Conservation (phyloP, 2,797 vertebrate species). For the Chelonia mydas region DNA sequence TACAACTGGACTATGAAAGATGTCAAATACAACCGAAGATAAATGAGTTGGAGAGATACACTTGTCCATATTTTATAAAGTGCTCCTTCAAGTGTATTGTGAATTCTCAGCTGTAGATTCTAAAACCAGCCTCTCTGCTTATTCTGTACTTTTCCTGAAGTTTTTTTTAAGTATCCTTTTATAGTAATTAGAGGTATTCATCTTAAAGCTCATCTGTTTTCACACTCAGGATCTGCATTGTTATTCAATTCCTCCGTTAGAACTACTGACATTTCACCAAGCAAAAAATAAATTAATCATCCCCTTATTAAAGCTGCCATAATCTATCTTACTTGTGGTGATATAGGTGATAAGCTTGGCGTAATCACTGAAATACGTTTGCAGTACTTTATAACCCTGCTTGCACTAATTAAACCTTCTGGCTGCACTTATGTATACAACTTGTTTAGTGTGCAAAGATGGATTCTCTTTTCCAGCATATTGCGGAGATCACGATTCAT, state of each 20-base stretch:
- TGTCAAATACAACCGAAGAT: not conserved
- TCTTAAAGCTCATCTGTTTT: conserved; percentile 21
- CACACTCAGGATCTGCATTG: not conserved
- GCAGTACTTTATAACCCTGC: conserved; percentile 4
- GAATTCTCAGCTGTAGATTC: not conserved
- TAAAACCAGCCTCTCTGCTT: not conserved
- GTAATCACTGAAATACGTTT: conserved; percentile 15
- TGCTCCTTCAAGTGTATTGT: not conserved
- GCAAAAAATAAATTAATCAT: conserved; percentile 59
- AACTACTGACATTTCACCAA: conserved; percentile 41
- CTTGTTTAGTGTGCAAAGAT: not conserved
- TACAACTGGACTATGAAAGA: not conserved
- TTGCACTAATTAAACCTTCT: conserved; percentile 31
- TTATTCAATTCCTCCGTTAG: conserved; percentile 31
- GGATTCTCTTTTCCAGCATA: not conserved
- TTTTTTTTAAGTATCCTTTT: conserved; percentile 16
- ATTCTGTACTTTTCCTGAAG: conserved; percentile 4
- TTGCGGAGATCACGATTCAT: not conserved
- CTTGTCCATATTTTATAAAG: not conserved
- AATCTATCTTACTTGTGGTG: conserved; percentile 34
- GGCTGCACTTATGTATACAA: conserved; percentile 1
- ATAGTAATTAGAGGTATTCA: conserved; percentile 14
- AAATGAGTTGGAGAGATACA: not conserved
- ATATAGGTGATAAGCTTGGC: conserved; percentile 17
- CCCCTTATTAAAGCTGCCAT: conserved; percentile 40